A percentile compares a stretch with the other conserved stretches of the same genome.
These are phyloP conservation scores for Tragelaphus eurycerus DNA, from an alignment of 2,797 vertebrate genomes.

Conservation along the genomic window DNA sequence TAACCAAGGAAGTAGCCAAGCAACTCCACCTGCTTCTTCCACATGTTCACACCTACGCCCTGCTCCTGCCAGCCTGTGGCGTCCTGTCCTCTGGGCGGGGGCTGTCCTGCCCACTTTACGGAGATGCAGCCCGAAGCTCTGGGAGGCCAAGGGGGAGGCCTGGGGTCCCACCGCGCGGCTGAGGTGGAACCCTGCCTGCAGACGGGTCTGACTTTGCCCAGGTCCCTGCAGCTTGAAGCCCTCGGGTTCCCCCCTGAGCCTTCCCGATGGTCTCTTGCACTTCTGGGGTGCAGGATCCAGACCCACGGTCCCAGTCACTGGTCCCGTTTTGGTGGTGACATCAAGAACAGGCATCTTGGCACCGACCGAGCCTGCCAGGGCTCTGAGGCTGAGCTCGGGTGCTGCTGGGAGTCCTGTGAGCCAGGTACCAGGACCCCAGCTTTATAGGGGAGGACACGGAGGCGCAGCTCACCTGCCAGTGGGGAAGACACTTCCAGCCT, in stretches of 20 bases:
- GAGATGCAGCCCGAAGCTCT: accelerated
- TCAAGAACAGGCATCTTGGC: background rate
- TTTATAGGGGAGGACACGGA: background rate
- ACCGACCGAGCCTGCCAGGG: accelerated
- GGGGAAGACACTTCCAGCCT: background rate
- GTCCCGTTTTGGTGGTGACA: background rate
- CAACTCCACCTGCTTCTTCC: background rate
- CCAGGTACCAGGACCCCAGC: background rate
- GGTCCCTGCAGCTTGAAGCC: background rate
- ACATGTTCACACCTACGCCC: accelerated
- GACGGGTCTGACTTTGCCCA: no score
- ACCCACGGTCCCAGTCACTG: background rate
- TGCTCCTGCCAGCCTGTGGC: background rate
- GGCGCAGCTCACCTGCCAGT: background rate
- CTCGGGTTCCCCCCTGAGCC: background rate
- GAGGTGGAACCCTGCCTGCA: background rate
- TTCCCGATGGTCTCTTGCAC: background rate
- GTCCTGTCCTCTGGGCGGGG: accelerated
- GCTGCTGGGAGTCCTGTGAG: background rate
- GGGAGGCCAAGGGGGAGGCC: background rate
- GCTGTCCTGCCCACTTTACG: background rate
- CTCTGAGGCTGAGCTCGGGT: background rate
- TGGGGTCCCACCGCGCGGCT: accelerated
- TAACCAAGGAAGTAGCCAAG: background rate
- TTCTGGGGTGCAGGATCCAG: background rate